Percentiles rank a stretch among this genome's conserved stretches.
phyloP scores from a whole-genome alignment of 64 coral and sea anemone genomes.

The Cladopsammia gracilis region DNA sequence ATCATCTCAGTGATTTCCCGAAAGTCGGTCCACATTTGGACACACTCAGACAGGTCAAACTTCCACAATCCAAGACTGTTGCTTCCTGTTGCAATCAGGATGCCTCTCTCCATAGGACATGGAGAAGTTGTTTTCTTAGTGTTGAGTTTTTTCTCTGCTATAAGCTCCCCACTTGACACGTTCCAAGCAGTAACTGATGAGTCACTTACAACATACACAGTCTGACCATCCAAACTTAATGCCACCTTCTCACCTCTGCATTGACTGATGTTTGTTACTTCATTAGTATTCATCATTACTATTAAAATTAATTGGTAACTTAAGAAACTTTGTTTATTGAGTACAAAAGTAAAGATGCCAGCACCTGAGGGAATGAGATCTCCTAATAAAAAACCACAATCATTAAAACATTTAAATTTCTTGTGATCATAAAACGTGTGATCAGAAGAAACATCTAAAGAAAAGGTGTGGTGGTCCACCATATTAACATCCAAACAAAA shows the following conservation, averaged over 20 bases:
- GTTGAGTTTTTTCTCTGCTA: too few relatives aligned
- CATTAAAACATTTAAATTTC: neutral
- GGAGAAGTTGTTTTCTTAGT: neutral
- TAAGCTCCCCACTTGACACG: neutral
- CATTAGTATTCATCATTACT: neutral
- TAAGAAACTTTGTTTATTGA: neutral
- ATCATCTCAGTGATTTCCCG: too few relatives aligned
- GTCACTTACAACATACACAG: neutral
- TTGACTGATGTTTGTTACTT: neutral
- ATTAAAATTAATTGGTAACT: neutral
- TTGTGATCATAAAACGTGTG: neutral
- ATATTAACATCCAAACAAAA: neutral
- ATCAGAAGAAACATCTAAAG: neutral
- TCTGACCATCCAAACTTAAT: neutral
- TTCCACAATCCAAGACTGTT: neutral
- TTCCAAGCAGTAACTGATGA: neutral
- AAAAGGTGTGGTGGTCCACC: too few relatives aligned
- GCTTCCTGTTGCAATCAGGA: neutral
- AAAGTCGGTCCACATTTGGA: neutral
- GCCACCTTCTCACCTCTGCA: neutral
- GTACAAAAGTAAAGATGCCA: neutral
- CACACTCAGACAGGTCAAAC: neutral
- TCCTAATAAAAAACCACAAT: neutral
- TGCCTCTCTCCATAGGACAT: neutral
- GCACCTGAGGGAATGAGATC: neutral